phyloP scores from a whole-genome alignment of 2,113 vertebrate species.

The Semicossyphus pulcher region DNA sequence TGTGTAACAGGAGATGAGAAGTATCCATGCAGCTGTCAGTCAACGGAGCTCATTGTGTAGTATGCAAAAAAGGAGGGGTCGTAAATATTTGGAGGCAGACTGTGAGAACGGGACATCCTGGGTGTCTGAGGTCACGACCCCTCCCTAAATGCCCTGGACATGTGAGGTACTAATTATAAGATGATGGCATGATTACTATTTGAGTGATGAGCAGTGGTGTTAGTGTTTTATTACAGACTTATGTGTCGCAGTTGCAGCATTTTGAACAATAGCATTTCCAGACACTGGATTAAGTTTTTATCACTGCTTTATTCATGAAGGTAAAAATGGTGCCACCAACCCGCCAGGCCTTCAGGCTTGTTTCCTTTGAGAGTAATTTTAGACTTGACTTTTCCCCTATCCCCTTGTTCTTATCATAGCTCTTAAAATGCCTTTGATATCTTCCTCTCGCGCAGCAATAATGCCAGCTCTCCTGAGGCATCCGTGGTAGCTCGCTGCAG shows the following conservation, averaged over 20 bases:
- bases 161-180: constrained; percentile 59
- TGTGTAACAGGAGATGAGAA: constrained; percentile 33
- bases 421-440: constrained; percentile 68
- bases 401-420: constrained; percentile 50
- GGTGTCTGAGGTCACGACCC: constrained; percentile 54
- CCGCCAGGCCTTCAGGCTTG: neutral
- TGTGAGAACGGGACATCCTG: constrained; percentile 43
- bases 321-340: neutral
- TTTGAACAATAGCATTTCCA: constrained; percentile 1
- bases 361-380: constrained; percentile 23
- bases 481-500: constrained; percentile 8
- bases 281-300: neutral
- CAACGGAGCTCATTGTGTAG: constrained; percentile 37
- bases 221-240: neutral
- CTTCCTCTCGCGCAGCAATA: constrained; percentile 35
- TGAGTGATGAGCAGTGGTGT: constrained; percentile 6
- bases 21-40: constrained; percentile 53
- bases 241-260: neutral
- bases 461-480: constrained; percentile 33
- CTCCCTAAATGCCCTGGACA: constrained; percentile 42
- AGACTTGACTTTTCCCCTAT: constrained; percentile 40
- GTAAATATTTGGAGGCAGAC: constrained; percentile 39
- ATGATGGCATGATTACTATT: constrained; percentile 34
- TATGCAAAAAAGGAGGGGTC: constrained; percentile 34
- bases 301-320: neutral